Percentiles rank a stretch among this genome's conserved stretches.
These are phyloP conservation scores for Lumbricus terrestris DNA, from an alignment of 2,888 invertebrate genomes.

Conservation along the genomic window DNA sequence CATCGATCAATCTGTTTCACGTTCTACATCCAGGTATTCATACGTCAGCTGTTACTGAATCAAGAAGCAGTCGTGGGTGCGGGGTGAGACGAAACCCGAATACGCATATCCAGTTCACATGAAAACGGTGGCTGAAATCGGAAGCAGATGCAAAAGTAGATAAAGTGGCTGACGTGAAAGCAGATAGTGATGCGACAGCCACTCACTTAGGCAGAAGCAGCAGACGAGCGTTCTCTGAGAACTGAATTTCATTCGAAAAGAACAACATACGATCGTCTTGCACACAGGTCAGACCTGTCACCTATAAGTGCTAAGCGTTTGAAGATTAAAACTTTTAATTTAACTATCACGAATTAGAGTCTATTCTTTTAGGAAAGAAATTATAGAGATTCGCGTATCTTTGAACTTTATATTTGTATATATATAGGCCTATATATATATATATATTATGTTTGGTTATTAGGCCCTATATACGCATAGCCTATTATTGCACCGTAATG, in stretches of 20 bases:
- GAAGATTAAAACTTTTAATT: neutral
- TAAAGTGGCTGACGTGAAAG: neutral
- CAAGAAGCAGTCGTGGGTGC: neutral
- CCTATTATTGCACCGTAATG: too few species aligned
- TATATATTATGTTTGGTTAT: too few species aligned
- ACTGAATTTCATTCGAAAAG: neutral
- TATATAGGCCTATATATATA: too few species aligned
- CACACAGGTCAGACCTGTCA: neutral
- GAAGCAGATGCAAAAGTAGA: neutral
- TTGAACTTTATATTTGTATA: too few species aligned
- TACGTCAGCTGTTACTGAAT: neutral
- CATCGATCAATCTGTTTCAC: neutral
- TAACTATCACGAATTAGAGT: too few species aligned
- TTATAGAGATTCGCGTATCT: too few species aligned
- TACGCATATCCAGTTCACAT: too few species aligned
- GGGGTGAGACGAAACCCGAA: neutral
- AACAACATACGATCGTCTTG: neutral
- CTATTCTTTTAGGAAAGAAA: neutral
- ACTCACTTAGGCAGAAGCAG: neutral
- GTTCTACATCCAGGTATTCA: neutral
- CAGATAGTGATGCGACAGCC: too few species aligned
- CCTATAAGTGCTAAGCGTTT: neutral
- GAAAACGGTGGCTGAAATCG: neutral
- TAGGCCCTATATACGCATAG: too few species aligned
- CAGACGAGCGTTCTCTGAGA: neutral